Percentiles rank a stretch among this genome's conserved stretches.
Conservation (phyloP, 1,140 invertebrate species). For the Cydia fagiglandana region DNA sequence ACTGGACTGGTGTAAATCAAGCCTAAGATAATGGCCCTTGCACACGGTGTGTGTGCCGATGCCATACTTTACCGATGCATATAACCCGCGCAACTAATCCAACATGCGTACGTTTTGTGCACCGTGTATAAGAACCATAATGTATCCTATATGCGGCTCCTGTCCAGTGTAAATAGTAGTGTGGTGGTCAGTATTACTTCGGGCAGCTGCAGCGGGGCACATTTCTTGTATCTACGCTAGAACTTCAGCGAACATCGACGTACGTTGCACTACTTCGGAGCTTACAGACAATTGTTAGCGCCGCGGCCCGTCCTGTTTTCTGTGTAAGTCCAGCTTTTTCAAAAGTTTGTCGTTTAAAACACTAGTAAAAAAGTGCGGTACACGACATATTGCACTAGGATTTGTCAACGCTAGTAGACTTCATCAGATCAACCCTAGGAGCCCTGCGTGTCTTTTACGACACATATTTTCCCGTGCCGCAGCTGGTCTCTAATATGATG, state of each 20-base stretch:
- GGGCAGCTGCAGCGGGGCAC: neutral
- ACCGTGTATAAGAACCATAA: too few relatives aligned
- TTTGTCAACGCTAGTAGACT: neutral
- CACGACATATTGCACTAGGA: neutral
- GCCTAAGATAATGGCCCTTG: neutral
- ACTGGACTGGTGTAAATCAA: conserved; percentile 1
- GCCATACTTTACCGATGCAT: too few relatives aligned
- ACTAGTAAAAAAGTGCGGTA: neutral
- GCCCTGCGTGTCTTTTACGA: neutral
- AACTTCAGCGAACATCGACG: neutral
- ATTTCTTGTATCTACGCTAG: neutral
- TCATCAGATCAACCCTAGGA: neutral
- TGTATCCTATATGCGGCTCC: too few relatives aligned
- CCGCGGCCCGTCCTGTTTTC: neutral
- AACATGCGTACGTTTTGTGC: too few relatives aligned
- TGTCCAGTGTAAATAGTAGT: neutral
- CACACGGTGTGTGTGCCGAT: too few relatives aligned
- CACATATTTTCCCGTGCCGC: neutral
- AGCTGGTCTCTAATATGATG: conserved; percentile 35
- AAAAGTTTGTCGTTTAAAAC: too few relatives aligned
- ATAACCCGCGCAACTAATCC: too few relatives aligned
- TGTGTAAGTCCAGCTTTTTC: neutral
- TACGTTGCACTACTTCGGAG: neutral
- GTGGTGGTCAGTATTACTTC: neutral
- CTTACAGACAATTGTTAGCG: neutral